Base-by-base conservation (phyloP, 23 tunicate species). In the Trididemnum nubilum region DNA sequence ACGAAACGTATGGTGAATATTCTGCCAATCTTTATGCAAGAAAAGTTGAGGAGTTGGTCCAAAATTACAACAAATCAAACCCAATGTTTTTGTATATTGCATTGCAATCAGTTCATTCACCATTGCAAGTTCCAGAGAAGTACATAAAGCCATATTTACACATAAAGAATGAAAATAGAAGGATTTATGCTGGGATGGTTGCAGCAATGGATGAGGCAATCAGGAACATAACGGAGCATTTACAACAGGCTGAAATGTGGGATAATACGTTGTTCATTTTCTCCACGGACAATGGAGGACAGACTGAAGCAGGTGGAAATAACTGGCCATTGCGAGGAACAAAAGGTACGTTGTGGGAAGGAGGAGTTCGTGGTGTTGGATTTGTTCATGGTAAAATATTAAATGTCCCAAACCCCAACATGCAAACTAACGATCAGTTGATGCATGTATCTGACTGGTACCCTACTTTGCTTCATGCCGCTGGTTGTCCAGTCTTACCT, bases 21-120 rank as follows among this genome's bases (percentile, higher is more conserved):
- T 93, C 98, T 25, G 86, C 98, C 0, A 52, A 78, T 69, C 51
- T 82, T 18, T 93, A 71, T 79, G 89, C 88, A 2, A 38, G 80
- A 12, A 77, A 72, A 75, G 89, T 85, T 36, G 91, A 64, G 49
- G 82, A 93, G 35, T 82, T 79, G 0, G 72, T 93, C 7, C 71
- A 73, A 21, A 79, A 36, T 4, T 74, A 71, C 0, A 83, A 93
- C 50, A 83, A 73, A 51, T 33, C 89, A 1, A 83, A 93, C 36
- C 98, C 98, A 9, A 15, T 93, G 79, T 93, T 93, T 72, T 65
- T 93, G 44, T 93, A 93, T 49, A 33, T 88, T 44, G 89, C 98
- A 21, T 72, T 93, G 32, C 98, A 93, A 54, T 93, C 98, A 29
- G 98, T 93, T 32, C 98, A 93, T 73, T 32, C 72, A 24, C 98